Percentiles rank a stretch among this genome's conserved stretches.
phyloP scores from a whole-genome alignment of 2,888 invertebrate genomes.

The Odontocolon sp. region DNA sequence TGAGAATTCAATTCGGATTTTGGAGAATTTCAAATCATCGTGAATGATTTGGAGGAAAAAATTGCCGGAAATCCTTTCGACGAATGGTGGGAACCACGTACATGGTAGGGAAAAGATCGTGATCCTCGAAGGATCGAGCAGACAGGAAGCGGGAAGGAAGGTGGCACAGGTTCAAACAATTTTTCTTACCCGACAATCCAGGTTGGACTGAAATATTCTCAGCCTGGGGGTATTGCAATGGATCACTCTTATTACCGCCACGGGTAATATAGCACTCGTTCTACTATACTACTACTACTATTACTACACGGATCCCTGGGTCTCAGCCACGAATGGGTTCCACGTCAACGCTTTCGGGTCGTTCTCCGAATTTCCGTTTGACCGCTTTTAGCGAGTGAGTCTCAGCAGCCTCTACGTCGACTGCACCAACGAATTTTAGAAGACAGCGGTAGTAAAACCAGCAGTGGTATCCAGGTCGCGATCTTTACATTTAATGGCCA shows the following conservation, averaged over 20 bases:
- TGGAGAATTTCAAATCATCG: constrained; percentile 4
- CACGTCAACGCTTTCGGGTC: constrained; percentile 59
- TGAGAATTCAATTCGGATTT: not conserved
- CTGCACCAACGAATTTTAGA: constrained; percentile 10
- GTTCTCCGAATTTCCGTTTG: constrained; percentile 57
- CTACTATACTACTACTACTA: constrained; percentile 30
- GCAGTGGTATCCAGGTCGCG: constrained; percentile 34
- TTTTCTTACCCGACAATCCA: constrained; percentile 46
- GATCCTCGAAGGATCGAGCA: constrained; percentile 14
- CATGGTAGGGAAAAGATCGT: constrained; percentile 26
- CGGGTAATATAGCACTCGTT: constrained; percentile 54
- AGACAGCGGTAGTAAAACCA: constrained; percentile 40
- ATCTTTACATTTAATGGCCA: constrained; percentile 48
- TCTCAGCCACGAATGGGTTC: constrained; percentile 55
- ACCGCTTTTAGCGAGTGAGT: constrained; percentile 55
- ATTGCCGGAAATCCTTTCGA: constrained; percentile 22
- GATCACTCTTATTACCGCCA: constrained; percentile 59
- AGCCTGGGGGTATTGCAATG: constrained; percentile 43
- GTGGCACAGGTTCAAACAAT: constrained; percentile 57
- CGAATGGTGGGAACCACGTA: constrained; percentile 24
- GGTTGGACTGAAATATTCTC: constrained; percentile 41
- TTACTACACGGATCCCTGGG: constrained; percentile 48
- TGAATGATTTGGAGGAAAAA: constrained; percentile 25
- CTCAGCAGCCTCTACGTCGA: constrained; percentile 22
- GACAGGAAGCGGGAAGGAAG: constrained; percentile 17